Base-by-base conservation (phyloP, 2,113 vertebrate species). In the Reinhardtius hippoglossoides region DNA sequence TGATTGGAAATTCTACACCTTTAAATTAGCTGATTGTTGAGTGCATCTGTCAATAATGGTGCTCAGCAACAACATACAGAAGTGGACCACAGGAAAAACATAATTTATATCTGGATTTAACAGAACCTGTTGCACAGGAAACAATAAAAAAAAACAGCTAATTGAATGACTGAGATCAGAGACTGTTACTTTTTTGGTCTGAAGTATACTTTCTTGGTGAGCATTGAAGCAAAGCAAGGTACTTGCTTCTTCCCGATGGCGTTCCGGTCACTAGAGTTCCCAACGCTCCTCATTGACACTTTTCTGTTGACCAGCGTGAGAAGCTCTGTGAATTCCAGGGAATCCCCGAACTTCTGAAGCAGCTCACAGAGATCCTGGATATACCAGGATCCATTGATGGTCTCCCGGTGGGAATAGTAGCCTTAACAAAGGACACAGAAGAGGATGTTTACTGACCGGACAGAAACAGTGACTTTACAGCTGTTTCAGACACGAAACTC, bases 141-240 rank as follows among this genome's bases (percentile, higher is more conserved):
- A 59, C 2, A 42, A 37, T 37, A 2, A 9, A 9, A 58, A 61
- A 83, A 80, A 76, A 13, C 56, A 26, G 2, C 67, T 82, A 4
- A 24, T 68, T 69, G 14, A 44, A 16, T 21, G 9, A 40, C 23
- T 40, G 16, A 6, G 31, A 26, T 59, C 8, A 13, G n/a, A 44
- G 16, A 8, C 9, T 5, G 71, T 68, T 88, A 84, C 59, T 89
- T 82, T 81, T 97, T 98, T 14, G 95, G 91, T 68, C 86, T 81
- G 78, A 99, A 96, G 88, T 95, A 96, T 12, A 99, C 87, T 85
- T 97, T 99, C 91, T 97, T 99, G 16, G 98, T 99, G 67, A 99
- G 91, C 98, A 99, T 99, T 0, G 98, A 99, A 8, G 96, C 94
- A 82, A 99, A 99, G 86, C 97, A 99, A 20, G 98, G 97, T 1